A percentile compares a stretch with the other conserved stretches of the same genome.
Conservation (phyloP, 2,888 invertebrate genomes). For the Agonopterix alstromeriana region DNA sequence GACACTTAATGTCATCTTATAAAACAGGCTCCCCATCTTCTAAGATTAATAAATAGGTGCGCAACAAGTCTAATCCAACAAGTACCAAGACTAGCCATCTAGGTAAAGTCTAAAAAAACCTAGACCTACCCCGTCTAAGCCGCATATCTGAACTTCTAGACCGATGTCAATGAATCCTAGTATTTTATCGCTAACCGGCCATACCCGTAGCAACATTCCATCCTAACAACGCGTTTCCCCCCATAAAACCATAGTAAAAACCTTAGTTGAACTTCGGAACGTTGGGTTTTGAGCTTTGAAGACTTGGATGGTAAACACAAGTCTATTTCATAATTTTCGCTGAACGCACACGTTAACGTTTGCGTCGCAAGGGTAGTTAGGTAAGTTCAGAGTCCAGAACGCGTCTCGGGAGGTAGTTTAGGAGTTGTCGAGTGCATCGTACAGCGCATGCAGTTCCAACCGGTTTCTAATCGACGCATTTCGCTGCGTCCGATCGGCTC, state of each 20-base stretch:
- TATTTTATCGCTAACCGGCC: slow-evolving; percentile 39
- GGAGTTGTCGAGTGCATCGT: slow-evolving; percentile 47
- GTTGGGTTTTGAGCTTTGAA: slow-evolving; percentile 26
- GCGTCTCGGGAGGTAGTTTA: neutral
- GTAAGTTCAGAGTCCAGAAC: neutral
- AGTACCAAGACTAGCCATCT: neutral
- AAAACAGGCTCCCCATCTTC: neutral
- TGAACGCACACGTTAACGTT: slow-evolving; percentile 35
- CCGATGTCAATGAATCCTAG: slow-evolving; percentile 63
- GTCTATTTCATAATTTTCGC: slow-evolving; percentile 13
- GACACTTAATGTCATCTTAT: too few relatives aligned
- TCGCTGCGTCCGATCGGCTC: slow-evolving; percentile 48
- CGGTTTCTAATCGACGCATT: slow-evolving; percentile 66
- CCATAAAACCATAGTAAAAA: slow-evolving; percentile 15
- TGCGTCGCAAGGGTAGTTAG: slow-evolving; percentile 20
- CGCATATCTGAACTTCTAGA: slow-evolving; percentile 34
- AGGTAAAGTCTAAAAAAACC: slow-evolving; percentile 22
- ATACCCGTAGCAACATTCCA: slow-evolving; percentile 31
- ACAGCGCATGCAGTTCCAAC: slow-evolving; percentile 45
- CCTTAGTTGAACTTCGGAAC: slow-evolving; percentile 22
- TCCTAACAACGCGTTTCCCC: slow-evolving; percentile 20
- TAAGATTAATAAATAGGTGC: too few relatives aligned
- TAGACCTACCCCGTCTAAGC: slow-evolving; percentile 47
- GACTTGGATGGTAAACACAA: slow-evolving; percentile 20
- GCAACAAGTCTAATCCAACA: too few relatives aligned